phyloP scores from a whole-genome alignment of 2,888 invertebrate species.

The Acleris cristana region DNA sequence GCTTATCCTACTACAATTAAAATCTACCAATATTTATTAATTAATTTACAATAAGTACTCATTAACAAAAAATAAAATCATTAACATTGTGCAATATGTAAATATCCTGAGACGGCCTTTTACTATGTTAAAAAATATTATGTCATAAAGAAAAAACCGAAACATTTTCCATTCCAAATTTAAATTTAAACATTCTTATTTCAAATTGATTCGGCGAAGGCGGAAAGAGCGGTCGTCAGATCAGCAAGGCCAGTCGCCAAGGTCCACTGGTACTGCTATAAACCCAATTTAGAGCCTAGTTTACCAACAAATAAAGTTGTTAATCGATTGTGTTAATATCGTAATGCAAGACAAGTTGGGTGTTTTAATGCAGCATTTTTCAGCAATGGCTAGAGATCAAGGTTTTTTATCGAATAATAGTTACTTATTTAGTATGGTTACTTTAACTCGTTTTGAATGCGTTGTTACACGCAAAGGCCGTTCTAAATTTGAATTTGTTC shows the following conservation, averaged over 20 bases:
- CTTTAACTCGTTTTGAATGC: slow-evolving; percentile 32
- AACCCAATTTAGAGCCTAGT: slow-evolving; percentile 50
- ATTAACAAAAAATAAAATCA: too few species aligned
- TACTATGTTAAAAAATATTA: slow-evolving; percentile 9
- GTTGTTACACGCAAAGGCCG: slow-evolving; percentile 12
- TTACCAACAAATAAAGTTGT: slow-evolving; percentile 47
- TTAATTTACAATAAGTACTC: too few species aligned
- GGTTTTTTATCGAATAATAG: slow-evolving; percentile 54
- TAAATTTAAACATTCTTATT: slow-evolving; percentile 65
- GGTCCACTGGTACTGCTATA: slow-evolving; percentile 61
- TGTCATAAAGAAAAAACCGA: slow-evolving; percentile 24
- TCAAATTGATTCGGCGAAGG: slow-evolving; percentile 80
- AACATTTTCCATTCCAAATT: slow-evolving; percentile 39
- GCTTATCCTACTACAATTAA: too few species aligned
- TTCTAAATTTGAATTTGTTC: slow-evolving; percentile 21
- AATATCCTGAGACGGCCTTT: too few species aligned
- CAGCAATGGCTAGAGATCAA: slow-evolving; percentile 81
- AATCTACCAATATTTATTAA: too few species aligned
- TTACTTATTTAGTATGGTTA: slow-evolving; percentile 31
- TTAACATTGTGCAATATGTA: too few species aligned
- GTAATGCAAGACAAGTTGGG: slow-evolving; percentile 71
- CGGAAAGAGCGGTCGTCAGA: slow-evolving; percentile 81
- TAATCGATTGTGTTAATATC: slow-evolving; percentile 46
- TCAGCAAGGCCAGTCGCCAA: slow-evolving; percentile 78
- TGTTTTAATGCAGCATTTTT: slow-evolving; percentile 80